Percentiles rank a stretch among this genome's conserved stretches.
phyloP scores from a whole-genome alignment of 2,888 invertebrate genomes.

The Drosophila buzzatii region DNA sequence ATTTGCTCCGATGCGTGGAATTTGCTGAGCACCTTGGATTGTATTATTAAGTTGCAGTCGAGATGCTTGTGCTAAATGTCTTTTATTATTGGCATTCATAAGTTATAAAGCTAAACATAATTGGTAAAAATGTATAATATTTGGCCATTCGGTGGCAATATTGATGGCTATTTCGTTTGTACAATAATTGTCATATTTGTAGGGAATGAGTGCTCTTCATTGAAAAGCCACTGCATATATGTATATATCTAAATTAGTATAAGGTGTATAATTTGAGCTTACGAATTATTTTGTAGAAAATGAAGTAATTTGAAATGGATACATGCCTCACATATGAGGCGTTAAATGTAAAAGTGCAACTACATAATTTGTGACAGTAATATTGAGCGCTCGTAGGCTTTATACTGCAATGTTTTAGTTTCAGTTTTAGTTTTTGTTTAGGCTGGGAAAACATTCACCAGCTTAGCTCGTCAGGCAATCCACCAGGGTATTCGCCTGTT shows the following conservation, averaged over 20 bases:
- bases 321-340: constrained; percentile 10
- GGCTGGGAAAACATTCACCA: constrained; percentile 69
- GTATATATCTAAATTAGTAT: constrained; percentile 21
- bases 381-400: constrained; percentile 55
- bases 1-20: constrained; percentile 28
- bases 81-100: constrained; percentile 64
- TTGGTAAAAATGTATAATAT: constrained; percentile 40
- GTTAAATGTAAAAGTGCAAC: constrained; percentile 48
- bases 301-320: constrained; percentile 50
- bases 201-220: constrained; percentile 43
- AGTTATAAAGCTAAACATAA: constrained; percentile 39
- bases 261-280: constrained; percentile 51
- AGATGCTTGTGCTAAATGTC: constrained; percentile 50
- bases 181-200: constrained; percentile 41
- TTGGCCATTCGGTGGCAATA: constrained; percentile 47
- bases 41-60: constrained; percentile 11
- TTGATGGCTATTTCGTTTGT: constrained; percentile 57
- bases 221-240: constrained; percentile 50
- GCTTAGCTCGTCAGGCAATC: constrained; percentile 84
- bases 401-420: constrained; percentile 44
- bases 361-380: constrained; percentile 59
- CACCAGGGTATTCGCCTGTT: constrained; percentile 96
- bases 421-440: constrained; percentile 8
- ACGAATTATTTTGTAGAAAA: constrained; percentile 24
- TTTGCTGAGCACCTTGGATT: constrained; percentile 48